Base-by-base conservation (phyloP, 2,888 invertebrate genomes). In the Macroteleia sp. region DNA sequence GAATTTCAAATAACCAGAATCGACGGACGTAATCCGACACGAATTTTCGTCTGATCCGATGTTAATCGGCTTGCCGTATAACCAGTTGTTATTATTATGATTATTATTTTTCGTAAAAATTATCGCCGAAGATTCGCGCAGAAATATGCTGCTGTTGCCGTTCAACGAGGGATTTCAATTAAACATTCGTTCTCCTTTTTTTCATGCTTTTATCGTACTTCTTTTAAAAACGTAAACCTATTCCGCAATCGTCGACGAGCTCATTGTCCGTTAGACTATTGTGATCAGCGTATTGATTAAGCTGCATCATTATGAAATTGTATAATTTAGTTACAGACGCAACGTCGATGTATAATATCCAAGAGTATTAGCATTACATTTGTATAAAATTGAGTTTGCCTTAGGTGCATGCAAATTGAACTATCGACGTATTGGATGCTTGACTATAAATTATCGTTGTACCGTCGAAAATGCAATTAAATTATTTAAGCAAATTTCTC, bases 361-460 rank as follows among this genome's bases (percentile, higher is more conserved):
- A 41, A 69, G 57, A 39, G 57, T 57, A 69, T 69, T 69, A 57
- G 57, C 69, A 69, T 69, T 69, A 50, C 69, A 48, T 69, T 69
- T 57, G 57, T 57, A 69, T 50, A 59, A 69, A 69, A 69, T 69
- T 52, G 69, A 69, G 59, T 59, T 69, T 69, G 59, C 69, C 69
- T 69, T 69, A 69, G 69, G 69, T 69, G 39, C 57, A 59, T 50
- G 57, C 32, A 69, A 57, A 57, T 69, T 48, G 69, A 69, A 22
- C 48, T 59, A 69, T 59, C 59, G 57, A 69, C 48, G 50, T 59
- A 69, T 59, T 32, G 22, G 42, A 69, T 32, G 69, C 41, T 42
- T 50, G 50, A 50, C 59, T 59, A 57, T 69, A 46, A 59, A 59
- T 69, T 69, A 64, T 52, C 52, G 34, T 25, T 32, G 32, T 34